These are phyloP conservation scores for Psilopogon haemacephalus DNA, from an alignment of 2,113 vertebrate genomes.

Conservation along the genomic window DNA sequence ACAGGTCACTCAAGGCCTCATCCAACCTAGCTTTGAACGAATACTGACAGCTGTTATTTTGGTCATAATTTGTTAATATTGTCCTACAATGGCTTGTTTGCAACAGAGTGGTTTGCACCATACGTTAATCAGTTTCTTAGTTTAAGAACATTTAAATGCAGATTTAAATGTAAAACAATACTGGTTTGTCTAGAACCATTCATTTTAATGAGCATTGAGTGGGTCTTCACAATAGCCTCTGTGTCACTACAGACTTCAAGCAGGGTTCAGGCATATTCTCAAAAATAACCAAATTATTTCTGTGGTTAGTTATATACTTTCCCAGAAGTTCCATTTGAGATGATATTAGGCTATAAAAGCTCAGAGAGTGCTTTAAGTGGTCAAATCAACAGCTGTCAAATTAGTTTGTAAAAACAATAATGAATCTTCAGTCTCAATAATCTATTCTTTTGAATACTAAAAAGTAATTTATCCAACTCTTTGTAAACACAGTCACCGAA, in stretches of 20 bases:
- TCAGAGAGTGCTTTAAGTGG: not conserved
- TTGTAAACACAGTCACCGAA: not conserved
- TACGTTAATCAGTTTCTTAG: not conserved
- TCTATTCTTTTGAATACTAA: not conserved
- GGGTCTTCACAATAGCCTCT: not conserved
- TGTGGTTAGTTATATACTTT: not conserved
- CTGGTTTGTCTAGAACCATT: not conserved
- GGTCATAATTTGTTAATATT: not conserved
- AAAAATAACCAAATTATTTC: not conserved
- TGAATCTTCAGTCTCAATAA: not conserved
- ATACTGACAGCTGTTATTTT: not conserved
- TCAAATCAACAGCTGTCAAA: not conserved
- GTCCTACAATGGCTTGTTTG: not conserved
- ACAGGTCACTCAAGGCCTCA: too few species aligned
- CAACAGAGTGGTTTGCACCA: not conserved
- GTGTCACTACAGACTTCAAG: not conserved
- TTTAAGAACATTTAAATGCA: not conserved
- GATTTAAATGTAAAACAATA: not conserved
- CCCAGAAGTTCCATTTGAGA: not conserved
- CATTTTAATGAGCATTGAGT: not conserved
- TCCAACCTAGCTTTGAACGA: not conserved
- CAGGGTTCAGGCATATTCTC: not conserved
- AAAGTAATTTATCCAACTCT: not conserved
- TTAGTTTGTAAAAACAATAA: not conserved
- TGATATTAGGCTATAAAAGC: not conserved